Conservation (phyloP, 1,140 invertebrate species). For the Drosophila lini region DNA sequence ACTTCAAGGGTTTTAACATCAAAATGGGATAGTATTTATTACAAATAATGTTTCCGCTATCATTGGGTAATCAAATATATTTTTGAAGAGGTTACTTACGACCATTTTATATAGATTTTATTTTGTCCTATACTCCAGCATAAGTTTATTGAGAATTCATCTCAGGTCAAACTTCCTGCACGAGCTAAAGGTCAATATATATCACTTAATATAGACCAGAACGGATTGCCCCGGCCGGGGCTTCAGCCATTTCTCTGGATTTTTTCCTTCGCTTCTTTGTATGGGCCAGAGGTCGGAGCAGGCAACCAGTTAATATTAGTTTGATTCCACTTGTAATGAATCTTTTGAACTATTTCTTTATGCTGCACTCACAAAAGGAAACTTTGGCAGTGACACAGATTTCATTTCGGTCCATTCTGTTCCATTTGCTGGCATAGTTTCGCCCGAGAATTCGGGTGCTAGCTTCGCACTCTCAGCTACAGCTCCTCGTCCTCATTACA, state of each 20-base stretch:
- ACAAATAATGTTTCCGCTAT: background rate
- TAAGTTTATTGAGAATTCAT: constrained; percentile 3
- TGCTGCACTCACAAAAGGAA: constrained; percentile 41
- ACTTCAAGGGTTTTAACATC: background rate
- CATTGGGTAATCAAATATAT: too few species aligned
- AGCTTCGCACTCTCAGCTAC: constrained; percentile 43
- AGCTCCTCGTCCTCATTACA: constrained; percentile 51
- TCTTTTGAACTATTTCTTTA: constrained; percentile 51
- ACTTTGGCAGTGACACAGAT: constrained; percentile 48
- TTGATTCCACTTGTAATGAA: constrained; percentile 55
- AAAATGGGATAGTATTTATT: too few species aligned
- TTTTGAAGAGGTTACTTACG: background rate
- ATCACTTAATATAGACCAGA: constrained; percentile 42
- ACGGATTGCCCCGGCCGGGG: constrained; percentile 24
- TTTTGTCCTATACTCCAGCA: background rate
- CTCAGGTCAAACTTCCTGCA: background rate
- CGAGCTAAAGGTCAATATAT: constrained; percentile 10
- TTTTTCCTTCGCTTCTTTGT: background rate
- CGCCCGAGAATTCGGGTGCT: constrained; percentile 28
- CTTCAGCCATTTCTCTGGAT: constrained; percentile 3
- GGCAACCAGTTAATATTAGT: constrained; percentile 39
- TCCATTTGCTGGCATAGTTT: constrained; percentile 42
- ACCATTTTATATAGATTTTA: background rate
- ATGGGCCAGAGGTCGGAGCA: background rate
- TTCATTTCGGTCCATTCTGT: constrained; percentile 33